Base-by-base conservation (phyloP, 2,888 invertebrate species). In the Opisthograptis luteolata region DNA sequence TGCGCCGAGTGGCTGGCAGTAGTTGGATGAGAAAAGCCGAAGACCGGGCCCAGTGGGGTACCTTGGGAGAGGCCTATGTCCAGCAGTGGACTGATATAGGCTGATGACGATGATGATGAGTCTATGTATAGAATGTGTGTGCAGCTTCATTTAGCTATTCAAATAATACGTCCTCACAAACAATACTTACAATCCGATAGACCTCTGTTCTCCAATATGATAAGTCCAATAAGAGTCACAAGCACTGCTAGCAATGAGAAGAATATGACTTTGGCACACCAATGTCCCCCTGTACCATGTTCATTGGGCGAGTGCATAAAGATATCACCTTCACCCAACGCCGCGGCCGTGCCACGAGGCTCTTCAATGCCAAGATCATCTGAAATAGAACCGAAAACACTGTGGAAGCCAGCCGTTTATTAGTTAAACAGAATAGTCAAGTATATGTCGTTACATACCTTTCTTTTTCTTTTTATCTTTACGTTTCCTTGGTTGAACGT, bases 401-500 rank as follows among this genome's bases (percentile, higher is more conserved):
- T n/a, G 15, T 34, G 13, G 34, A 24, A 22, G 15, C 28, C 15
- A 50, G 17, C 9, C 17, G 20, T 43, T 35, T 9, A 13, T 56
- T 40, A 17, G 14, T 10, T 42, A 27, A 3, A 19, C 5, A 32
- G 5, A 28, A 22, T 14, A 24, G 14, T 32, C 13, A 20, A 12
- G 24, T 8, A 9, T 20, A 10, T 13, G 7, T 3, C 30, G 7
- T 6, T 8, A 12, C 39, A 36, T 92, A 96, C 96, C 95, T 93
- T 95, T 96, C 87, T 94, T 95, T 79, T 93, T 94, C 81, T 93
- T 93, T 85, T 96, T 96, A 81, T 96, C 96, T 88, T 95, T 96
- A 69, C 96, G 94, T 87, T 95, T 96, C 76, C 95, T 94, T 76
- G 96, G 95, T 85, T 96, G 96, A 70, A 95, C 95, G 90, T 96